Conservation (phyloP, 2,797 vertebrate species). For the Sebastes paucispinis region DNA sequence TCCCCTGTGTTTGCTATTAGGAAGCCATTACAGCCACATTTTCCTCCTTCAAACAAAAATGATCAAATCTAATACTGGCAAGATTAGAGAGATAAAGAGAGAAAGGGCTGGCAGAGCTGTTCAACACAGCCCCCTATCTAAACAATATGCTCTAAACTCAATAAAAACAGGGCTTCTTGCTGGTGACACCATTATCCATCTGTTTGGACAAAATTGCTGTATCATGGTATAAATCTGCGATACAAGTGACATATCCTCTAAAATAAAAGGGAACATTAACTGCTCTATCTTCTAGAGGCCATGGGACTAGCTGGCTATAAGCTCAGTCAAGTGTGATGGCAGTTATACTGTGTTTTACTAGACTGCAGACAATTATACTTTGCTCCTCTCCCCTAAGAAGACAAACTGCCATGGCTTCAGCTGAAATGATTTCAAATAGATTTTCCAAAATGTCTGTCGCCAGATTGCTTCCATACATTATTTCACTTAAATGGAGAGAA, state of each 20-base stretch:
- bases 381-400: slow-evolving; percentile 99
- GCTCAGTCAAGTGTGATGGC: slow-evolving; percentile 99
- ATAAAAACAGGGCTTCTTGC: slow-evolving; percentile 97
- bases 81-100: slow-evolving; percentile 99
- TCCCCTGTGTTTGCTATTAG: slow-evolving; percentile 99
- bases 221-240: slow-evolving; percentile 99
- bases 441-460: slow-evolving; percentile 99
- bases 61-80: slow-evolving; percentile 99
- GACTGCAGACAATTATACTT: slow-evolving; percentile 99
- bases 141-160: slow-evolving; percentile 99
- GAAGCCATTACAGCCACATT: slow-evolving; percentile 99
- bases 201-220: slow-evolving; percentile 99
- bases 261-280: slow-evolving; percentile 99
- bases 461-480: slow-evolving; percentile 99
- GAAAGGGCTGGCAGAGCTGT: slow-evolving; percentile 90
- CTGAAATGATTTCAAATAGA: slow-evolving; percentile 99
- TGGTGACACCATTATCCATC: slow-evolving; percentile 99
- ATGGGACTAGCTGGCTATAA: slow-evolving; percentile 99
- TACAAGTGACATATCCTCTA: slow-evolving; percentile 99
- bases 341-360: slow-evolving; percentile 99
- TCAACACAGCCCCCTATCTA: slow-evolving; percentile 93
- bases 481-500: slow-evolving; percentile 99
- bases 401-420: slow-evolving; percentile 99
- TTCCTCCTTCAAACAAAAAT: slow-evolving; percentile 99
- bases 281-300: slow-evolving; percentile 99